A percentile compares a stretch with the other conserved stretches of the same genome.
Evolutionary conservation across 2,797 vertebrate genomes (phyloP).

Genomic region (Clangula hyemalis): DNA sequence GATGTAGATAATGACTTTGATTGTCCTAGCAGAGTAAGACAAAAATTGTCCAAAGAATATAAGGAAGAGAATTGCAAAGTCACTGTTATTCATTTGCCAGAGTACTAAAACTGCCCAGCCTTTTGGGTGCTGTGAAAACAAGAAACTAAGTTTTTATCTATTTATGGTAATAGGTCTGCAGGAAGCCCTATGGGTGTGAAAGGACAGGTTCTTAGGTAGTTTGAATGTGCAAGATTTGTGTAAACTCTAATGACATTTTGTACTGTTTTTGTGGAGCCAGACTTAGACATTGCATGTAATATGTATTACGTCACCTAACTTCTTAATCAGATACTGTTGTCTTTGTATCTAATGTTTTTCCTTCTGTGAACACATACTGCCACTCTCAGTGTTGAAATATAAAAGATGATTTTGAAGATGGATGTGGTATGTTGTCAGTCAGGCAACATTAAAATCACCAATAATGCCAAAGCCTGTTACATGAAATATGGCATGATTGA

Average conservation of each 20-base stretch:
- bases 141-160: not conserved
- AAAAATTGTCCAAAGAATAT: not conserved
- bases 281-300: not conserved
- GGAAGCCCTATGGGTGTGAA: not conserved
- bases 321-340: not conserved
- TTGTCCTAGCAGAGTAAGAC: not conserved
- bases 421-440: not conserved
- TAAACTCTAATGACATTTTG: not conserved
- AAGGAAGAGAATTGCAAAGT: not conserved
- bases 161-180: not conserved
- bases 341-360: not conserved
- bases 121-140: not conserved
- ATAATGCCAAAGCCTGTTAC: not conserved
- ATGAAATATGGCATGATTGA: not conserved
- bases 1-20: not conserved
- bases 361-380: not conserved
- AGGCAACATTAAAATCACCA: not conserved
- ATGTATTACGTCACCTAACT: not conserved
- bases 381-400: not conserved
- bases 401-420: not conserved
- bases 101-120: not conserved
- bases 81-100: not conserved
- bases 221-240: not conserved
- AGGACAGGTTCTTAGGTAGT: not conserved
- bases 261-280: not conserved